Evolutionary conservation across 2,797 vertebrate genomes (phyloP).

Genomic region (Heterohyrax brucei): DNA sequence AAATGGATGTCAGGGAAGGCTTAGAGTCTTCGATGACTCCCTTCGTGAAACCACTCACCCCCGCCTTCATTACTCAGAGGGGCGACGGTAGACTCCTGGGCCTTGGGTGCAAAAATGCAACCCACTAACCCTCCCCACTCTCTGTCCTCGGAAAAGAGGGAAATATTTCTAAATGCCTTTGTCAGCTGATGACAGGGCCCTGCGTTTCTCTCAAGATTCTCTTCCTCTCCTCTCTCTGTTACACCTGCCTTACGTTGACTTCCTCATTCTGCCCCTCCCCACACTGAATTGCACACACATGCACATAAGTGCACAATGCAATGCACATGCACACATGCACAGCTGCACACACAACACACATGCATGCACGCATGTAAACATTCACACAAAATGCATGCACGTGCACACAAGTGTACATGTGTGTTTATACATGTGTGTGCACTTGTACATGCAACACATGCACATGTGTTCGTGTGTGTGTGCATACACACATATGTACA

Average conservation of each 20-base stretch:
- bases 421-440: too few relatives aligned
- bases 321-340: too few relatives aligned
- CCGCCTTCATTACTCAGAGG: slow-evolving; percentile 81
- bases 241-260: background rate
- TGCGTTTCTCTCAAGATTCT: slow-evolving; percentile 29
- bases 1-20: slow-evolving; percentile 68
- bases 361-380: background rate
- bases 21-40: slow-evolving; percentile 64
- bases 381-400: background rate
- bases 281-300: background rate
- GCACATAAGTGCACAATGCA: background rate
- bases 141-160: slow-evolving; percentile 65
- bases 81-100: slow-evolving; percentile 57
- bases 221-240: slow-evolving; percentile 34
- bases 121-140: slow-evolving; percentile 70
- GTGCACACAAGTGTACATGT: too few relatives aligned
- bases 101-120: slow-evolving; percentile 78
- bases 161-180: slow-evolving; percentile 78
- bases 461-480: too few relatives aligned
- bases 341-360: background rate
- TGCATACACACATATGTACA: too few relatives aligned
- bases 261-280: background rate
- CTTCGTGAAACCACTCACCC: slow-evolving; percentile 70
- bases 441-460: too few relatives aligned
- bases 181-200: slow-evolving; percentile 64